Conservation (phyloP, 2,113 vertebrate genomes). For the Dasypus novemcinctus region DNA sequence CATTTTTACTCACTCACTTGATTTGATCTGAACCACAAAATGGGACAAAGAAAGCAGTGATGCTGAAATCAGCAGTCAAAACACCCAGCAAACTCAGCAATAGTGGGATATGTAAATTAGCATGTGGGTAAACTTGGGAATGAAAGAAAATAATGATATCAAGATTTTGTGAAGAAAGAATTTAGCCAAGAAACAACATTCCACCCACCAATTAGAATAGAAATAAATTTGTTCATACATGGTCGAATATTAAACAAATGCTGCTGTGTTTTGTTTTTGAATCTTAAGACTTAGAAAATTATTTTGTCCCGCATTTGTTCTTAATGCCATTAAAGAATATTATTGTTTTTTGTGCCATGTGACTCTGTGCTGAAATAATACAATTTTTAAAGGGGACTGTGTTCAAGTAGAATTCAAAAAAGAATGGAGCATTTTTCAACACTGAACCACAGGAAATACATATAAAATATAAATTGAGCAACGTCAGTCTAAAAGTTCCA, state of each 20-base stretch:
- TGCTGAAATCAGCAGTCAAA: neutral
- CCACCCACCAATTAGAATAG: neutral
- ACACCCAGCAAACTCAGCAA: neutral
- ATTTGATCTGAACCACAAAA: neutral
- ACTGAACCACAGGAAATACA: accelerated
- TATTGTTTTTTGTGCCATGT: neutral
- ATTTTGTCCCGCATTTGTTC: neutral
- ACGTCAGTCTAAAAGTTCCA: neutral
- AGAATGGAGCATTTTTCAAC: neutral
- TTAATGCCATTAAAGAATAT: neutral
- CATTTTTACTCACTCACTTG: neutral
- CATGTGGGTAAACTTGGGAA: neutral
- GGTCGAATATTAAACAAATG: neutral
- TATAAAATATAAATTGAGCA: neutral
- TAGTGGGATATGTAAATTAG: neutral
- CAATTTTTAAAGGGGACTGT: neutral
- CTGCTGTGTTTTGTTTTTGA: neutral
- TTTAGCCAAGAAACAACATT: conserved; percentile 16
- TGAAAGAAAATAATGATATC: neutral
- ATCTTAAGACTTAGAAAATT: neutral
- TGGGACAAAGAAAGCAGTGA: neutral
- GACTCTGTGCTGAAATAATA: neutral
- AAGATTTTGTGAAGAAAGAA: conserved; percentile 4
- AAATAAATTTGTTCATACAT: neutral
- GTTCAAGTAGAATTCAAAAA: neutral